Conservation (phyloP, 2,888 invertebrate species). For the Agrilus cyanescens region DNA sequence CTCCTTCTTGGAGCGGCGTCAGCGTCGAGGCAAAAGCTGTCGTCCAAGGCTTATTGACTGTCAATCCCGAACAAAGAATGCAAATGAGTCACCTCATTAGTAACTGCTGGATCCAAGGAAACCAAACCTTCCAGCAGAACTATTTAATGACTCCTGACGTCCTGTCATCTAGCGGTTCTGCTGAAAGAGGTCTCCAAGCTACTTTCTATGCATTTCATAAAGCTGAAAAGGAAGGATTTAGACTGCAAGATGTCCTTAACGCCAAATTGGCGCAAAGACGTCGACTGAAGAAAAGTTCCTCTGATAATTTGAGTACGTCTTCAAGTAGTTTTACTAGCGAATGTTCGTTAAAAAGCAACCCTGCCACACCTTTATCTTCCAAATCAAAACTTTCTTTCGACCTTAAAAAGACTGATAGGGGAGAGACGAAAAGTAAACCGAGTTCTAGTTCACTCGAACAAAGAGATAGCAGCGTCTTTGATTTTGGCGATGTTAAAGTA, state of each 20-base stretch:
- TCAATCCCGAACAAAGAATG: conserved; percentile 62
- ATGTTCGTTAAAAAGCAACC: conserved; percentile 29
- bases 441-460: conserved; percentile 17
- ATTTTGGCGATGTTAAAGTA: conserved; percentile 38
- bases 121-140: conserved; percentile 36
- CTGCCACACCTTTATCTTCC: conserved; percentile 19
- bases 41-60: conserved; percentile 62
- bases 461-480: conserved; percentile 32
- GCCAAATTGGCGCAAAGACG: conserved; percentile 60
- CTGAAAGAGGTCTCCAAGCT: conserved; percentile 45
- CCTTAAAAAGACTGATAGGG: conserved; percentile 24
- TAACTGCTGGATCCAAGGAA: conserved; percentile 54
- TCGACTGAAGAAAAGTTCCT: conserved; percentile 45
- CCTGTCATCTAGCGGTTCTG: conserved; percentile 35
- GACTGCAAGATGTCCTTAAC: conserved; percentile 57
- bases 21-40: conserved; percentile 65
- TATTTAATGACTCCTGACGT: conserved; percentile 52
- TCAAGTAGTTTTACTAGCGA: conserved; percentile 34
- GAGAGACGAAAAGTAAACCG: conserved; percentile 12
- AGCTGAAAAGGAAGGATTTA: conserved; percentile 60
- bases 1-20: conserved; percentile 56
- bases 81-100: conserved; percentile 52
- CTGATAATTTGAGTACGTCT: conserved; percentile 32
- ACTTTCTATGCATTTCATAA: conserved; percentile 57
- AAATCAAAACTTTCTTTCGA: conserved; percentile 21